These are phyloP conservation scores for Zoroaster sp. DNA, from an alignment of 53 echinoderm and acorn worm species.

Conservation along the genomic window DNA sequence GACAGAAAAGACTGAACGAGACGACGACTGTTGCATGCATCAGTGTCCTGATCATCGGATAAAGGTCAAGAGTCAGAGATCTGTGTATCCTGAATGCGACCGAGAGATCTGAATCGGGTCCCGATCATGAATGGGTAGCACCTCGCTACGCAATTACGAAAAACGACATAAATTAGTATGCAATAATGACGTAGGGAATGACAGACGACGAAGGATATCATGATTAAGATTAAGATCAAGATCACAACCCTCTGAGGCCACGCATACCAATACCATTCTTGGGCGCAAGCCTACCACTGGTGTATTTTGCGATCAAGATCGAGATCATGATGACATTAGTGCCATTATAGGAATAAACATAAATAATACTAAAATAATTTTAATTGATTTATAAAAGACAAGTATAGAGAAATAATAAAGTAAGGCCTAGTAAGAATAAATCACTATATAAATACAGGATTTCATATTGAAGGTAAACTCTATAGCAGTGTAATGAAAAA, in stretches of 20 bases:
- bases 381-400: too few relatives aligned
- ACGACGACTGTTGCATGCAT: neutral
- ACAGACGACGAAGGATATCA: neutral
- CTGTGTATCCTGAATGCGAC: neutral
- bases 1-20: neutral
- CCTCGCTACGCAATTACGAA: neutral
- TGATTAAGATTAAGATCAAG: neutral
- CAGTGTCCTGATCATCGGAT: neutral
- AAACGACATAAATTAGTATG: neutral
- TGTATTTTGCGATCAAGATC: neutral
- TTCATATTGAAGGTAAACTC: too few relatives aligned
- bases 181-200: neutral
- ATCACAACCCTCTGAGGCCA: neutral
- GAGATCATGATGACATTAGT: neutral
- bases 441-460: too few relatives aligned
- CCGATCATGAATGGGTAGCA: neutral
- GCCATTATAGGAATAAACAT: too few relatives aligned
- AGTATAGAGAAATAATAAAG: too few relatives aligned
- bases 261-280: neutral
- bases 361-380: too few relatives aligned
- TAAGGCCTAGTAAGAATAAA: too few relatives aligned
- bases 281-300: neutral
- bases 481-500: too few relatives aligned
- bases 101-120: neutral
- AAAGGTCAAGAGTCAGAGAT: neutral